phyloP scores from a whole-genome alignment of 1,140 invertebrate genomes.

The Mamestra configurata region DNA sequence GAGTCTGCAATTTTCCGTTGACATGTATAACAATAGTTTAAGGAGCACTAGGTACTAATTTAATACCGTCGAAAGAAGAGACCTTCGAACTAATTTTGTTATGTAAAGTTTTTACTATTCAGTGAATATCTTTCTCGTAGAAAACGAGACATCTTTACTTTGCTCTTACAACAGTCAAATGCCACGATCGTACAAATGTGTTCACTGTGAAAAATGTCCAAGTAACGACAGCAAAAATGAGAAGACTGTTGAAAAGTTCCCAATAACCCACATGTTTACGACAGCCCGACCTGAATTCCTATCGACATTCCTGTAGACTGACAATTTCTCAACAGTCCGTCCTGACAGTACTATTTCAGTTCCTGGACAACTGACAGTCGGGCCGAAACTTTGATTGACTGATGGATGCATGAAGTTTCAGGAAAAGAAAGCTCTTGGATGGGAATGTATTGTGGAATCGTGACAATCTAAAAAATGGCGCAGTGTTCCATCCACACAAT shows the following conservation, averaged over 20 bases:
- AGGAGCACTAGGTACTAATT: too few relatives aligned
- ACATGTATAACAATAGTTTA: too few relatives aligned
- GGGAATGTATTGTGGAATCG: background rate
- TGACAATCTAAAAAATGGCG: background rate
- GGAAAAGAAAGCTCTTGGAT: background rate
- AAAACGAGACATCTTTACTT: too few relatives aligned
- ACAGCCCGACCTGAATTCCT: background rate
- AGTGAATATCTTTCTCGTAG: too few relatives aligned
- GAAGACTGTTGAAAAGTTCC: background rate
- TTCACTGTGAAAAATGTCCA: too few relatives aligned
- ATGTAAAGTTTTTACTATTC: too few relatives aligned
- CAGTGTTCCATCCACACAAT: background rate
- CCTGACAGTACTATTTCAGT: constrained; percentile 6
- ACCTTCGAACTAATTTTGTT: too few relatives aligned
- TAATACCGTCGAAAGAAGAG: too few relatives aligned
- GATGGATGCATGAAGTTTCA: background rate
- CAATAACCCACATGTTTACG: background rate
- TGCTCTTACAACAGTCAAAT: too few relatives aligned
- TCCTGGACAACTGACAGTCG: constrained; percentile 1
- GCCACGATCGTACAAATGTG: too few relatives aligned
- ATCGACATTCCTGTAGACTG: background rate
- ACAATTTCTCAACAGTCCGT: background rate
- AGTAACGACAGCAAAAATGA: background rate
- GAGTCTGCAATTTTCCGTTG: too few relatives aligned
- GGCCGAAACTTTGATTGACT: background rate